A percentile compares a stretch with the other conserved stretches of the same genome.
Conservation (phyloP, 92 coral and sea anemone genomes). For the Phenganax subtilis region DNA sequence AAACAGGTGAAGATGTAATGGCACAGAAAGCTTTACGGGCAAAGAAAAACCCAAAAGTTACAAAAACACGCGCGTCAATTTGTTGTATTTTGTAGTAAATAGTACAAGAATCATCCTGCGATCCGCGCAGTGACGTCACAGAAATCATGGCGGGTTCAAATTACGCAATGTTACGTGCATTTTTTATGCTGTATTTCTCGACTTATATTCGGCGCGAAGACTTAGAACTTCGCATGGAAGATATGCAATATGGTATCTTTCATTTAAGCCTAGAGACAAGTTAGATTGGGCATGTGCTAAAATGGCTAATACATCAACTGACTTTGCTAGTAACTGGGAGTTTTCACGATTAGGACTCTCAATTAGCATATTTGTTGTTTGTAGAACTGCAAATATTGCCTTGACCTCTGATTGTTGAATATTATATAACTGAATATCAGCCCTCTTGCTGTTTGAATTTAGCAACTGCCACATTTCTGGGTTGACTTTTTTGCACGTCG, state of each 20-base stretch:
- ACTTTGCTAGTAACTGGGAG: background rate
- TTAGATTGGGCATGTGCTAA: slow-evolving; percentile 7
- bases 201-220: too few species aligned
- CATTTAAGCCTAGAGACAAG: slow-evolving; percentile 9
- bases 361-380: background rate
- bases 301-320: background rate
- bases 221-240: too few species aligned
- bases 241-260: background rate
- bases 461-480: background rate
- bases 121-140: too few species aligned
- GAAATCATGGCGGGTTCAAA: too few species aligned
- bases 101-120: too few species aligned
- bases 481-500: background rate
- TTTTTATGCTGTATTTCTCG: too few species aligned
- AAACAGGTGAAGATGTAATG: too few species aligned
- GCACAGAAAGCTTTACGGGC: too few species aligned
- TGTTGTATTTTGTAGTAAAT: too few species aligned
- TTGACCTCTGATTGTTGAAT: background rate
- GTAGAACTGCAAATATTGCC: background rate
- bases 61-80: too few species aligned
- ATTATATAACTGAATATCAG: background rate
- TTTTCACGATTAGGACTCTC: background rate
- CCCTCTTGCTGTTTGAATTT: background rate
- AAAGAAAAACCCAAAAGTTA: too few species aligned
- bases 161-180: too few species aligned